These are phyloP conservation scores for Sphyrna mokarran DNA, from an alignment of 2,113 vertebrate genomes.

Conservation along the genomic window DNA sequence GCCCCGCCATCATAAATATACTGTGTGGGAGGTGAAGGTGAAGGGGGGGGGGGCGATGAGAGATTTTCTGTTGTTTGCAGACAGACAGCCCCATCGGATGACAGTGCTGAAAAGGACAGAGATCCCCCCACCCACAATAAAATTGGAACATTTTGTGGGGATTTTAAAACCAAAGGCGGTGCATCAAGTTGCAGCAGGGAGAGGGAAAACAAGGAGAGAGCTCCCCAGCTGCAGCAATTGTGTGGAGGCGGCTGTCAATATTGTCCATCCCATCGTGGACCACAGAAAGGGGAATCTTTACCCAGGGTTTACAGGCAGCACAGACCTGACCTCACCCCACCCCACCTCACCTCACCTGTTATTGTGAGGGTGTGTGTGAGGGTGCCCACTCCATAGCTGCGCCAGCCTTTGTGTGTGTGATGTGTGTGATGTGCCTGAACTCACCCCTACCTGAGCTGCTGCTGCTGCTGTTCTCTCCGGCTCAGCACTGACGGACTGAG, in stretches of 20 bases:
- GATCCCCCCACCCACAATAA: too few species aligned
- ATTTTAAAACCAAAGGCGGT: not conserved
- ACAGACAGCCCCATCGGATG: not conserved
- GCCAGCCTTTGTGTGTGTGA: not conserved
- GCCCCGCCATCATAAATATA: not conserved
- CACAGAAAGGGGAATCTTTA: not conserved
- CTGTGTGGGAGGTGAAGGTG: too few species aligned
- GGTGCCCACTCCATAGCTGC: not conserved
- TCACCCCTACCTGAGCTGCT: not conserved
- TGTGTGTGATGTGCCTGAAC: too few species aligned
- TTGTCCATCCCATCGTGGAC: slow-evolving; percentile 21
- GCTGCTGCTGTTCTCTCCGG: not conserved
- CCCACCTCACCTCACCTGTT: not conserved
- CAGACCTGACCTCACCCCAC: too few species aligned
- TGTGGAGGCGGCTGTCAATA: not conserved
- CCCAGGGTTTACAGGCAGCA: not conserved
- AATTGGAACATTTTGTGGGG: not conserved
- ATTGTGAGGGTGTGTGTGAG: not conserved
- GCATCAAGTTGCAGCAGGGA: too few species aligned
- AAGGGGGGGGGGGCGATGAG: not conserved
- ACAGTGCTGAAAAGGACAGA: slow-evolving; percentile 24
- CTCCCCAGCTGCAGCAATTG: not conserved
- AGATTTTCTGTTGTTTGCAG: not conserved
- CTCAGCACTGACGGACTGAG: not conserved
- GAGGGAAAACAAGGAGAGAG: not conserved